Evolutionary conservation across 2,797 vertebrate genomes (phyloP).

Genomic region (Megalops cyprinoides): DNA sequence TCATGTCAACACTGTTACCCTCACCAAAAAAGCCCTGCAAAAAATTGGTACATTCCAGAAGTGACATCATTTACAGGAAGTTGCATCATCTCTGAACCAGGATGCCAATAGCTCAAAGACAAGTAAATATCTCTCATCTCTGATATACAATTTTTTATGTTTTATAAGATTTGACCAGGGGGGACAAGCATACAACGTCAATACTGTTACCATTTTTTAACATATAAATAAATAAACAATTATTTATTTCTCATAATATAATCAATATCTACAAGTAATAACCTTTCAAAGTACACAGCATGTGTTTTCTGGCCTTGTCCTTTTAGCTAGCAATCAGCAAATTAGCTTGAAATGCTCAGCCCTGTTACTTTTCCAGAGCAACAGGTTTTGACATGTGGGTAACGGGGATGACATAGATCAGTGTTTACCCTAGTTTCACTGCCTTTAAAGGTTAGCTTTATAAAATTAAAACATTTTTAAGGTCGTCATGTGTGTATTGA

Average conservation of each 20-base stretch:
- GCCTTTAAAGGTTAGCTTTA: not conserved
- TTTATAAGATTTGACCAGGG: not conserved
- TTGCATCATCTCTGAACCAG: no score
- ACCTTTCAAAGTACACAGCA: not conserved
- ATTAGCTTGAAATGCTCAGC: not conserved
- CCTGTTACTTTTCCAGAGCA: conserved; percentile 15
- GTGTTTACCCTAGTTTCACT: not conserved
- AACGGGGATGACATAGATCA: conserved; percentile 8
- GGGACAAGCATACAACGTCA: conserved; percentile 11
- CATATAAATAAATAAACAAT: not conserved
- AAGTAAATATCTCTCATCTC: not conserved
- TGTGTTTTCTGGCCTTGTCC: not conserved
- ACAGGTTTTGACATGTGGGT: not conserved
- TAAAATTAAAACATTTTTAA: not conserved
- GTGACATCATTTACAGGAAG: no score
- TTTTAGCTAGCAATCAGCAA: not conserved
- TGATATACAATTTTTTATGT: conserved; percentile 1
- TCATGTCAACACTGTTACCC: no score
- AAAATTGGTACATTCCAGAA: no score
- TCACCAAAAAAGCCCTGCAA: no score
- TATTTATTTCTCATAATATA: not conserved
- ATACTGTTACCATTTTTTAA: conserved; percentile 7
- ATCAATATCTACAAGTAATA: not conserved
- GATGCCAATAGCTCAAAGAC: conserved; percentile 2
- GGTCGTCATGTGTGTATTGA: no score